These are phyloP conservation scores for Antitype chi DNA, from an alignment of 2,888 invertebrate species.

Conservation along the genomic window DNA sequence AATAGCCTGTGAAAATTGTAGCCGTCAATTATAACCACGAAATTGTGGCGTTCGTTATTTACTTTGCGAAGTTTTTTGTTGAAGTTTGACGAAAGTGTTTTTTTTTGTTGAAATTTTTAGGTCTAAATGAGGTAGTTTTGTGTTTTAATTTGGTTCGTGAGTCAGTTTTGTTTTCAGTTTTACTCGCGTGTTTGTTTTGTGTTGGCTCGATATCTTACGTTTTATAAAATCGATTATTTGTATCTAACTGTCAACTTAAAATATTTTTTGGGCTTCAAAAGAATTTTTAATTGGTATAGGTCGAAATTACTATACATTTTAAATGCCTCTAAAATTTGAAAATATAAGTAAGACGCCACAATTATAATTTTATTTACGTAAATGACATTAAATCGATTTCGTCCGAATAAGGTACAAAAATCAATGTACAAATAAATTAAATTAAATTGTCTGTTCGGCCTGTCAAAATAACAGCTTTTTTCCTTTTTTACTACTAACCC, in stretches of 20 bases:
- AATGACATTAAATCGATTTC: background rate
- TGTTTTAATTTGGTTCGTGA: conserved; percentile 17
- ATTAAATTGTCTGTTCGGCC: too few species aligned
- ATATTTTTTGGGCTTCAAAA: conserved; percentile 9
- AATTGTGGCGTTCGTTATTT: conserved; percentile 25
- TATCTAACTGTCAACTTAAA: background rate
- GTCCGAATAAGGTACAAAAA: background rate
- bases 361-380: background rate
- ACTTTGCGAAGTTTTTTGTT: background rate
- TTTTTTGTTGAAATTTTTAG: background rate
- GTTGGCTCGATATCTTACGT: conserved; percentile 1
- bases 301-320: background rate
- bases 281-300: conserved; percentile 10
- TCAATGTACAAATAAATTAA: too few species aligned
- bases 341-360: background rate
- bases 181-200: background rate
- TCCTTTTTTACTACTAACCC: too few species aligned
- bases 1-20: conserved; percentile 59
- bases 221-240: conserved; percentile 15
- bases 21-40: conserved; percentile 30
- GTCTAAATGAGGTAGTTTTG: background rate
- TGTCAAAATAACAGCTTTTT: too few species aligned
- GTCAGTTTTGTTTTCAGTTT: background rate
- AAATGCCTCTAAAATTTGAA: background rate
- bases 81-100: background rate